Conservation (phyloP, 2,888 invertebrate genomes). For the Arrhopalites spinosus region DNA sequence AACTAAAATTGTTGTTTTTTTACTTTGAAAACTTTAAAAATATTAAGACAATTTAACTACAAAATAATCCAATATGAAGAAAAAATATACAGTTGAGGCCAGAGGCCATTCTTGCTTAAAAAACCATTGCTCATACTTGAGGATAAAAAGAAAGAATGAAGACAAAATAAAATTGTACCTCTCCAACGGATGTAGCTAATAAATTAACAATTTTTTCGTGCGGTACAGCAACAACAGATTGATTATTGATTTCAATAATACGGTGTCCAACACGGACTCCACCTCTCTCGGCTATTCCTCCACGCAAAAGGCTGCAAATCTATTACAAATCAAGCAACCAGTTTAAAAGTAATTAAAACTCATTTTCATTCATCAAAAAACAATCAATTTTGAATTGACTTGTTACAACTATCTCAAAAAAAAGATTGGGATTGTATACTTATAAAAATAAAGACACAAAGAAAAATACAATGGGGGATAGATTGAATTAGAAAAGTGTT, state of each 20-base stretch:
- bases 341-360: not conserved
- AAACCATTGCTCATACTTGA: not conserved
- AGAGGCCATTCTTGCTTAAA: not conserved
- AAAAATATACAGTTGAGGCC: not conserved
- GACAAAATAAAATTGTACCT: conserved; percentile 68
- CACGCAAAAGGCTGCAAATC: conserved; percentile 97
- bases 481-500: too few species aligned
- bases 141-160: not conserved
- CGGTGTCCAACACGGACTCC: conserved; percentile 98
- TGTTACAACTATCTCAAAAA: not conserved
- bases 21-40: not conserved
- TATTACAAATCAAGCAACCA: conserved; percentile 60
- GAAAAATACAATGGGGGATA: too few species aligned
- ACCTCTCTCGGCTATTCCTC: conserved; percentile 98
- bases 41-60: not conserved
- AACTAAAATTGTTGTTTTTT: not conserved
- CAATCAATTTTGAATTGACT: not conserved
- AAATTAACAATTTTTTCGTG: conserved; percentile 99
- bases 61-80: not conserved
- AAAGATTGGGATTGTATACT: not conserved
- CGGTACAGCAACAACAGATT: conserved; percentile 98
- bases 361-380: not conserved
- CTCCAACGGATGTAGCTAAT: conserved; percentile 97
- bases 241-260: conserved; percentile 99
- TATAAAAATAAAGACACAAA: too few species aligned